These are phyloP conservation scores for Myxocyprinus asiaticus DNA, from an alignment of 2,113 vertebrate species.

Conservation along the genomic window DNA sequence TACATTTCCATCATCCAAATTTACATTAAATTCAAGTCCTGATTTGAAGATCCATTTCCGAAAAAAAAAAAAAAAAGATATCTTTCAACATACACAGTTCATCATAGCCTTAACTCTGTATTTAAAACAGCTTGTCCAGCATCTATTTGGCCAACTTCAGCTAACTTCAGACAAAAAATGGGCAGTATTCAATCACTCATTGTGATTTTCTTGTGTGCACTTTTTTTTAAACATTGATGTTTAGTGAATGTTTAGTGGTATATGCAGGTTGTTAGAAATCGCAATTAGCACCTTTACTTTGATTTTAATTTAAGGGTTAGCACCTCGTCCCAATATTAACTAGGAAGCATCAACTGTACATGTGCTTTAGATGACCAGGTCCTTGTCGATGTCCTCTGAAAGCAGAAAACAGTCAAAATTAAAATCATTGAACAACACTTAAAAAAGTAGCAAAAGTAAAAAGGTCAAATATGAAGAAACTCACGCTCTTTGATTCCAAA, in stretches of 20 bases:
- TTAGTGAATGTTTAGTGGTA: constrained; percentile 76
- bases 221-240: constrained; percentile 47
- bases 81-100: constrained; percentile 53
- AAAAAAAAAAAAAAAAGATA: constrained; percentile 13
- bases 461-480: constrained; percentile 60
- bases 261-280: constrained; percentile 73
- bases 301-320: constrained; percentile 85
- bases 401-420: constrained; percentile 60
- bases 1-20: constrained; percentile 65
- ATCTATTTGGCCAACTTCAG: constrained; percentile 18
- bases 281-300: constrained; percentile 91
- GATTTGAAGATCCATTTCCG: constrained; percentile 53
- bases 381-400: constrained; percentile 96
- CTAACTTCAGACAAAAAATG: constrained; percentile 36
- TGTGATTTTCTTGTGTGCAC: constrained; percentile 53
- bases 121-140: constrained; percentile 12
- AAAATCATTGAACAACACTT: background rate
- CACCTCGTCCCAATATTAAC: constrained; percentile 81
- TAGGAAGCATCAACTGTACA: constrained; percentile 59
- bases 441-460: background rate
- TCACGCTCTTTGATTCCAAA: constrained; percentile 97
- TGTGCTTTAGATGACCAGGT: constrained; percentile 87
- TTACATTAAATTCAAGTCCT: constrained; percentile 68
- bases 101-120: constrained; percentile 20
- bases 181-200: constrained; percentile 58